Conservation (phyloP, 2,888 invertebrate species). For the Heliconius cydno region DNA sequence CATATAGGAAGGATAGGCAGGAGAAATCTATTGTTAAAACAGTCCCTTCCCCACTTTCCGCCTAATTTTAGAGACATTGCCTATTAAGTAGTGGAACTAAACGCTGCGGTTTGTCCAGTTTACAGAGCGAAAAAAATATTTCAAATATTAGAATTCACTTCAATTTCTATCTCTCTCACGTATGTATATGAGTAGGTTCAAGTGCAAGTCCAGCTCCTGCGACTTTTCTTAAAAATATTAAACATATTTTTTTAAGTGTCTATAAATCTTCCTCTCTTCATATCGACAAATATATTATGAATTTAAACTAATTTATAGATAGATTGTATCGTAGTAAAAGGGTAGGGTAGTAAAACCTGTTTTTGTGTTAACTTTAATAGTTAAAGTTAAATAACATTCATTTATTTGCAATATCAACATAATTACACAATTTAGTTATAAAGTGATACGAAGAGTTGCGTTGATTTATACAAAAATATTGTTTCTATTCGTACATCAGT, state of each 20-base stretch:
- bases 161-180: too few relatives aligned
- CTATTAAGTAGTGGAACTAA: not conserved
- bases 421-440: constrained; percentile 31
- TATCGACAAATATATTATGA: not conserved
- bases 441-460: constrained; percentile 33
- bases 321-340: not conserved
- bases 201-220: not conserved
- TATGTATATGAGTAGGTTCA: too few relatives aligned
- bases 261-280: not conserved
- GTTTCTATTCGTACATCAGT: constrained; percentile 31
- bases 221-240: not conserved
- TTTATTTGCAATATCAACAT: constrained; percentile 24
- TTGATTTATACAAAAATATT: constrained; percentile 33
- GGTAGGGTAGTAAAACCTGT: not conserved
- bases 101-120: not conserved
- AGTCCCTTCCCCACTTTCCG: not conserved
- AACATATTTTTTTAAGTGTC: not conserved
- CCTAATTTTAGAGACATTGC: not conserved
- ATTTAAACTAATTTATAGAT: not conserved
- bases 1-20: too few relatives aligned
- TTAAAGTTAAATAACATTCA: constrained; percentile 37
- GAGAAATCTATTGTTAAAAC: too few relatives aligned
- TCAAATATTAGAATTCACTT: too few relatives aligned
- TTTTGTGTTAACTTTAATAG: constrained; percentile 39
- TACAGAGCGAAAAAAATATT: not conserved